phyloP scores from a whole-genome alignment of 2,888 invertebrate species.

The Tillus elongatus region DNA sequence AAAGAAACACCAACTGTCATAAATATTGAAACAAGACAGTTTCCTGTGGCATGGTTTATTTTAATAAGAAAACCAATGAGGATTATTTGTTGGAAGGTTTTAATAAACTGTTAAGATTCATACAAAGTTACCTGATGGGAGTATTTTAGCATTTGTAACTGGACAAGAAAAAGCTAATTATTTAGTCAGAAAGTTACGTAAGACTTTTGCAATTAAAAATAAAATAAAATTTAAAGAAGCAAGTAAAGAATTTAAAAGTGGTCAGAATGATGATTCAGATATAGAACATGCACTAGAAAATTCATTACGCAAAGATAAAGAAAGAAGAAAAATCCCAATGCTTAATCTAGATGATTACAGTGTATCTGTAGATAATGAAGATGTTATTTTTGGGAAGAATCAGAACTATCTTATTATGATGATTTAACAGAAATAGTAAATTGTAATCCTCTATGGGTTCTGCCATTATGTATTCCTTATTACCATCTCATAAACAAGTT shows the following conservation, averaged over 20 bases:
- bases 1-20: slow-evolving; percentile 79
- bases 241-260: too few relatives aligned
- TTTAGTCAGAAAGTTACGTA: slow-evolving; percentile 59
- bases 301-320: too few relatives aligned
- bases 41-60: slow-evolving; percentile 91
- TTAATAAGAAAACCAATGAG: slow-evolving; percentile 76
- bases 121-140: slow-evolving; percentile 68
- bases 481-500: slow-evolving; percentile 73
- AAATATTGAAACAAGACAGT: slow-evolving; percentile 86
- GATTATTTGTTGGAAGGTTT: slow-evolving; percentile 86
- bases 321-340: too few relatives aligned
- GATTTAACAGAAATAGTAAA: too few relatives aligned
- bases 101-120: slow-evolving; percentile 85
- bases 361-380: slow-evolving; percentile 3
- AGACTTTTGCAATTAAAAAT: slow-evolving; percentile 51
- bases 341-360: too few relatives aligned
- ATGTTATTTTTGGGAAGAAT: too few relatives aligned
- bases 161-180: slow-evolving; percentile 86
- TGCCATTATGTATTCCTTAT: slow-evolving; percentile 89
- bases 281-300: slow-evolving; percentile 12
- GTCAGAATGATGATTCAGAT: slow-evolving; percentile 16
- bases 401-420: slow-evolving; percentile 32
- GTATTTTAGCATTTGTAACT: slow-evolving; percentile 91
- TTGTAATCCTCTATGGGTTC: slow-evolving; percentile 88
- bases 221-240: too few relatives aligned